Conservation (phyloP, 2,888 invertebrate species). For the Diaperis boleti region DNA sequence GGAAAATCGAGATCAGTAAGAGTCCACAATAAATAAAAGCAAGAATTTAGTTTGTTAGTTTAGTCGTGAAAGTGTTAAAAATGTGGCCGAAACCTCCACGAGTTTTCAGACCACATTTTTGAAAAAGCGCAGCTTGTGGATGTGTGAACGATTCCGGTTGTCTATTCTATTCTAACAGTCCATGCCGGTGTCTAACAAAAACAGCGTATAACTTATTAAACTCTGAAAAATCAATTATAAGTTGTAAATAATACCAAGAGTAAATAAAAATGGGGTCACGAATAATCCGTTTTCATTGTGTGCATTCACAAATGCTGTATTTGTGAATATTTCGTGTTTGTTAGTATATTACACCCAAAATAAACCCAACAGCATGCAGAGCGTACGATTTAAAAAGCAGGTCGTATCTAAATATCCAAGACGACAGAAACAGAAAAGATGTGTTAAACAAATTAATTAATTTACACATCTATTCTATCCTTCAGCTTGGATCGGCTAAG, state of each 20-base stretch:
- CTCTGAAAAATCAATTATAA: constrained; percentile 36
- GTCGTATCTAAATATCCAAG: constrained; percentile 18
- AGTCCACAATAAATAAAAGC: constrained; percentile 1
- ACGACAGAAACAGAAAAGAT: neutral
- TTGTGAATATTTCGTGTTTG: constrained; percentile 28
- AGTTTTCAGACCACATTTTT: constrained; percentile 9
- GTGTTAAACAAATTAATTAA: constrained; percentile 3
- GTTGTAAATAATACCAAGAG: constrained; percentile 44
- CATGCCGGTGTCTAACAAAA: constrained; percentile 56
- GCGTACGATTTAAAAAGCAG: constrained; percentile 35
- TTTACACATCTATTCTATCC: constrained; percentile 14
- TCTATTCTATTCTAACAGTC: constrained; percentile 50
- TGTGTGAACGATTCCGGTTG: constrained; percentile 11
- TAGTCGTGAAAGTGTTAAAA: constrained; percentile 23
- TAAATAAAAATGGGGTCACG: constrained; percentile 42
- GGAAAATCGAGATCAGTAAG: neutral
- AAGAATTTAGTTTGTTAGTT: constrained; percentile 33
- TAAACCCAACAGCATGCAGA: constrained; percentile 44
- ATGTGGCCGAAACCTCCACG: neutral
- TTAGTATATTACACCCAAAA: constrained; percentile 47
- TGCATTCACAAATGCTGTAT: constrained; percentile 1
- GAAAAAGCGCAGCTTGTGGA: constrained; percentile 8
- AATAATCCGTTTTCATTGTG: constrained; percentile 63
- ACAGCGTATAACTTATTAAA: constrained; percentile 46
- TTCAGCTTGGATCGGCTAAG: constrained; percentile 21